Evolutionary conservation across 2,888 invertebrate genomes (phyloP), one percentile per base, ranked within the genome.

Genomic region (Actias luna): DNA sequence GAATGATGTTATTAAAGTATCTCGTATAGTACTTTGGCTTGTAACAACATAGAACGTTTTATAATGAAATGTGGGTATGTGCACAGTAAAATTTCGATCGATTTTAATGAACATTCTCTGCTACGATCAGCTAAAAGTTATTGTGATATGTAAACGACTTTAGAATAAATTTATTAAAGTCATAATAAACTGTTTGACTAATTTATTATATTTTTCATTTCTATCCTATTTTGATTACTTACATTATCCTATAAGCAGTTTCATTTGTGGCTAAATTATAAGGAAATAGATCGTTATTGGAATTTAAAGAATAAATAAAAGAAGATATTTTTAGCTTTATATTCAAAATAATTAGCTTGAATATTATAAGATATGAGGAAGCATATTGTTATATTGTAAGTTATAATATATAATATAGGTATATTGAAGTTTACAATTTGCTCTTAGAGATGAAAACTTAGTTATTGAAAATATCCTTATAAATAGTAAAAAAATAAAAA

Each of bases 171-270:
- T 75, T 81, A 80, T 79, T 72, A 72, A 73, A 75, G 76, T 70
- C 76, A 78, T 82, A 84, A 83, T 86, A 84, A 78, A 85, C 83
- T 77, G 83, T 82, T 84, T 79, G 81, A 70, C 74, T 74, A 78
- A 78, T 63, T 60, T 69, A 66, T 42, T 60, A 62, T 29, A 64
- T 31, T 61, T 57, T 57, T 61, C 39, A 61, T 62, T 62, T 62
- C 29, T n/a, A 18, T 8, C 42, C 5, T 8, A 18, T 42, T 42
- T 42, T 42, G 8, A 42, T 0, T n/a, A 39, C 14, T 39, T 2
- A 39, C 16, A 16, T 39, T 4, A 12, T 16, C 2, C 16, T 5
- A 5, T 0, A 7, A n/a, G 18, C 8, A n/a, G 18, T n/a, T n/a
- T n/a, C n/a, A n/a, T n/a, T n/a, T n/a, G 5, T 18, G 5, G 8